A percentile compares a stretch with the other conserved stretches of the same genome.
These are phyloP conservation scores for Drosophila athabasca DNA, from an alignment of 1,140 invertebrate species.

Conservation along the genomic window DNA sequence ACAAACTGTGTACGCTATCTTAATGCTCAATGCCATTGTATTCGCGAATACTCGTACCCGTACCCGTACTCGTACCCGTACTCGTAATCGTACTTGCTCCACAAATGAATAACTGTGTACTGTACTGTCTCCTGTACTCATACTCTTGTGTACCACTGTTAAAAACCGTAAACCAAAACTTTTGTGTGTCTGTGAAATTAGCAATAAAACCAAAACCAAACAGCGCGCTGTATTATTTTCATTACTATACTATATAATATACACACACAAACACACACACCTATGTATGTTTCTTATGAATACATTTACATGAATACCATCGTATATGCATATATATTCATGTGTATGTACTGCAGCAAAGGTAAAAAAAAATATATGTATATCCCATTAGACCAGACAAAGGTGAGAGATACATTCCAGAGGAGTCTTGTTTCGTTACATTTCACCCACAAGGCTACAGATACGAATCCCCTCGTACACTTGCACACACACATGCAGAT, in stretches of 20 bases:
- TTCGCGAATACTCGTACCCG: slow-evolving; percentile 49
- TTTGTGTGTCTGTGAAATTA: slow-evolving; percentile 77
- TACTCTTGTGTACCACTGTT: slow-evolving; percentile 72
- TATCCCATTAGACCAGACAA: not conserved
- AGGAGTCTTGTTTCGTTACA: slow-evolving; percentile 5
- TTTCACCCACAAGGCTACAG: slow-evolving; percentile 19
- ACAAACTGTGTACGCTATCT: slow-evolving; percentile 53
- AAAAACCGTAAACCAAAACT: slow-evolving; percentile 45
- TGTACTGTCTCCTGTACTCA: slow-evolving; percentile 53
- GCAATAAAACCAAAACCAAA: slow-evolving; percentile 76
- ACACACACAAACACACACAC: slow-evolving; percentile 24
- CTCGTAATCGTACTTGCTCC: slow-evolving; percentile 38
- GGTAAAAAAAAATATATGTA: slow-evolving; percentile 13
- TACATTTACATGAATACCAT: slow-evolving; percentile 12
- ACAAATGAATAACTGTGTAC: slow-evolving; percentile 11
- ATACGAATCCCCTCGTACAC: not conserved
- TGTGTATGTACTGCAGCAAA: slow-evolving; percentile 1
- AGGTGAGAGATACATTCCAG: slow-evolving; percentile 3
- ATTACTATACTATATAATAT: slow-evolving; percentile 2
- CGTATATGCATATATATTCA: not conserved
- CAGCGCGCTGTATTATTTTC: slow-evolving; percentile 63
- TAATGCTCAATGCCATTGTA: slow-evolving; percentile 69
- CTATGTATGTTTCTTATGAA: not conserved
- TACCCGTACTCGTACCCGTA: slow-evolving; percentile 29
- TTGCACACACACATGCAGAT: not conserved